These are phyloP conservation scores for Platycnemis pennipes DNA, from an alignment of 2,888 invertebrate species.

Conservation along the genomic window DNA sequence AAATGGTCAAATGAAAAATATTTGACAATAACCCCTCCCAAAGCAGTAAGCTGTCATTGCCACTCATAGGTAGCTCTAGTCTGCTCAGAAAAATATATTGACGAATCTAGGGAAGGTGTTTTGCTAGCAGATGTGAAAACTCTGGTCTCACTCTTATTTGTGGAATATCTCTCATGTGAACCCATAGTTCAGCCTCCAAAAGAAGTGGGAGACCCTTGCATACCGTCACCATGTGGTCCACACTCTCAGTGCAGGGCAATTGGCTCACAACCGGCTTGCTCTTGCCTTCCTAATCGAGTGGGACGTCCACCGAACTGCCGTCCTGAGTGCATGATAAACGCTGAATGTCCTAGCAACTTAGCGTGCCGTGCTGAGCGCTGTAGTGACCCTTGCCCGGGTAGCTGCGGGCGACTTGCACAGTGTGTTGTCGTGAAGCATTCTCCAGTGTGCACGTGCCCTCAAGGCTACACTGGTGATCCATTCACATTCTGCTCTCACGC, in stretches of 20 bases:
- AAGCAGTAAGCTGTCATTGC: too few species aligned
- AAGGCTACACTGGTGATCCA: conserved; percentile 80
- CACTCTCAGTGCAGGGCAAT: conserved; percentile 91
- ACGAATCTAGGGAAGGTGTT: conserved; percentile 8
- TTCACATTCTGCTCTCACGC: conserved; percentile 75
- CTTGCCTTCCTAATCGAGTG: conserved; percentile 89
- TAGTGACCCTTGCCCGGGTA: conserved; percentile 90
- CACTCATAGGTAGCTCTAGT: too few species aligned
- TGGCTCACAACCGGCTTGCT: conserved; percentile 91
- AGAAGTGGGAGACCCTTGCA: conserved; percentile 82
- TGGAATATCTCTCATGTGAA: conserved; percentile 33
- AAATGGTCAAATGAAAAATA: too few species aligned
- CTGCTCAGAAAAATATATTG: not conserved
- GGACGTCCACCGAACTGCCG: conserved; percentile 93
- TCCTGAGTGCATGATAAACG: conserved; percentile 90
- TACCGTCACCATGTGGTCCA: conserved; percentile 91
- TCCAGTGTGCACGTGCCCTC: conserved; percentile 80
- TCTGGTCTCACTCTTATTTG: not conserved
- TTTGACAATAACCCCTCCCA: too few species aligned
- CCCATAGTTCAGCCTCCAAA: conserved; percentile 62
- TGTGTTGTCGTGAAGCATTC: conserved; percentile 93
- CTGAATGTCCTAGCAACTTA: conserved; percentile 90
- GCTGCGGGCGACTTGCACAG: conserved; percentile 89
- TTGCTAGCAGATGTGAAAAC: not conserved
- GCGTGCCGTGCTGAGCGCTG: conserved; percentile 92